Conservation (phyloP, 2,113 vertebrate genomes). For the Egretta garzetta region DNA sequence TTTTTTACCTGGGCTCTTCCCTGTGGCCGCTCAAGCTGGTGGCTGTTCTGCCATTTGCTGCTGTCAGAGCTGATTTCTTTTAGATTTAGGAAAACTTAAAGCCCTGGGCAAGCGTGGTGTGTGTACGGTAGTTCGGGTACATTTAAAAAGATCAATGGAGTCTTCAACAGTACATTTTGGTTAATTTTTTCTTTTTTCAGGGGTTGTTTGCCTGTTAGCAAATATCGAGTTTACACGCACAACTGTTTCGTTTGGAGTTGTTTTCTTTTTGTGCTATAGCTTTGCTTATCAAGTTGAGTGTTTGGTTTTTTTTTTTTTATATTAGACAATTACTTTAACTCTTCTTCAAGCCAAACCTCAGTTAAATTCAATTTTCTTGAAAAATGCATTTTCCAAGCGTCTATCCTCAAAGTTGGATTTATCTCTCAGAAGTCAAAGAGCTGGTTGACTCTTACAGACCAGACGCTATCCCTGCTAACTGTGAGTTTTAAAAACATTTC, state of each 20-base stretch:
- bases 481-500: background rate
- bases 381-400: background rate
- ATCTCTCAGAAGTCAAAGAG: background rate
- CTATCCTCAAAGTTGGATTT: background rate
- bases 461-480: background rate
- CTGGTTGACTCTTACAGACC: background rate
- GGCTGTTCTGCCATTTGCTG: background rate
- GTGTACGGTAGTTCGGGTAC: background rate
- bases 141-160: background rate
- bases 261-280: background rate
- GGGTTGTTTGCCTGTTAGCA: background rate
- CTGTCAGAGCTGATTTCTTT: background rate
- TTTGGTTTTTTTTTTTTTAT: background rate
- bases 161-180: background rate
- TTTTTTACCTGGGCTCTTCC: background rate
- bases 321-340: background rate
- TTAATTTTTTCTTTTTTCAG: background rate
- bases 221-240: background rate
- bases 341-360: background rate
- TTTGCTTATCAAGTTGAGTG: background rate
- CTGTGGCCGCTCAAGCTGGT: background rate
- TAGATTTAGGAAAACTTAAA: background rate
- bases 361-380: background rate
- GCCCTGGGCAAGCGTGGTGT: background rate
- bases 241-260: background rate